Percentiles rank a stretch among this genome's conserved stretches.
phyloP scores from a whole-genome alignment of 2,888 invertebrate genomes.

The Oligia latruncula region DNA sequence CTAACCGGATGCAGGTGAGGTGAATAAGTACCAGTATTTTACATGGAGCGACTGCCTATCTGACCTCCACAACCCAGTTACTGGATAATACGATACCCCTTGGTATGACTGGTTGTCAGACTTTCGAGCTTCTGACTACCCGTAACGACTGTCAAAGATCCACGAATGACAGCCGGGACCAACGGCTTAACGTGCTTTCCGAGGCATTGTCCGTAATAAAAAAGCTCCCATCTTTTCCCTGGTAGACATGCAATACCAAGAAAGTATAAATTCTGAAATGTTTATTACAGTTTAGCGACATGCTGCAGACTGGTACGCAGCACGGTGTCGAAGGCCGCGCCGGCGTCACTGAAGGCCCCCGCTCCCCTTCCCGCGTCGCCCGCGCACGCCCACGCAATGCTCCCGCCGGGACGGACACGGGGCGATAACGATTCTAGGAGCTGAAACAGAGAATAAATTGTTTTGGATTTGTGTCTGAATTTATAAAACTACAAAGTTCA shows the following conservation, averaged over 20 bases:
- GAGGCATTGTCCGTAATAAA: too few relatives aligned
- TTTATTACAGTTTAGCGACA: constrained; percentile 78
- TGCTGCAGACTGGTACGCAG: constrained; percentile 78
- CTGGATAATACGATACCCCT: too few relatives aligned
- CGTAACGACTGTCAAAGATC: too few relatives aligned
- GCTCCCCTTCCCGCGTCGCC: constrained; percentile 71
- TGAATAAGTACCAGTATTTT: too few relatives aligned
- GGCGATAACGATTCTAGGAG: constrained; percentile 77
- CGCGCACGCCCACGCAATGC: constrained; percentile 82
- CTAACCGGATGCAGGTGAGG: too few relatives aligned
- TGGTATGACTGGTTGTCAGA: too few relatives aligned
- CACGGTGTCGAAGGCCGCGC: constrained; percentile 80
- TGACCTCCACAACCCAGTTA: too few relatives aligned
- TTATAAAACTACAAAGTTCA: background rate
- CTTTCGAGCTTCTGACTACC: too few relatives aligned
- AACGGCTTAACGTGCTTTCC: too few relatives aligned
- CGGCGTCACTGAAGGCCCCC: constrained; percentile 71
- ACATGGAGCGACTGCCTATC: too few relatives aligned
- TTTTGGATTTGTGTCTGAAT: background rate
- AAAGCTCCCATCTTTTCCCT: background rate
- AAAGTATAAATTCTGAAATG: background rate
- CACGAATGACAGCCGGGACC: too few relatives aligned
- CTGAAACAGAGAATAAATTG: constrained; percentile 67
- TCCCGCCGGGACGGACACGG: constrained; percentile 76
- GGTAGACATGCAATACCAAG: background rate